These are phyloP conservation scores for Fulmarus glacialis DNA, from an alignment of 2,113 vertebrate species.

Conservation along the genomic window DNA sequence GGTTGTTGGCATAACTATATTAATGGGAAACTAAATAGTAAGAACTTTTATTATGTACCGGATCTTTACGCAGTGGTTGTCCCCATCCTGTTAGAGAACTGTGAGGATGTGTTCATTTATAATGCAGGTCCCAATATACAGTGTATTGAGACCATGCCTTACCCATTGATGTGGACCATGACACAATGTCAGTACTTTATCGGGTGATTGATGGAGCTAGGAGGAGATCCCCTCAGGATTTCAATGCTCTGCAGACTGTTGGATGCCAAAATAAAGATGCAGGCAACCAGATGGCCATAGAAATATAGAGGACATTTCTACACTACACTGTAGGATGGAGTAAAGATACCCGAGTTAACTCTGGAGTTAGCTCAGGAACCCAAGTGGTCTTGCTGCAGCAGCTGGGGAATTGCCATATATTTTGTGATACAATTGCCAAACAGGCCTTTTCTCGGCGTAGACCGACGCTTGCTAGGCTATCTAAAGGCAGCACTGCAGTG, in stretches of 20 bases:
- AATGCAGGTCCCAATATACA: neutral
- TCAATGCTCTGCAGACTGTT: neutral
- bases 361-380: neutral
- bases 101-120: neutral
- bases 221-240: neutral
- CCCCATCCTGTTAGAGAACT: neutral
- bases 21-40: neutral
- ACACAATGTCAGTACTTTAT: neutral
- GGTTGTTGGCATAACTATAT: neutral
- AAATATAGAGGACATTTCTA: neutral
- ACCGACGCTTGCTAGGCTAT: fast-evolving
- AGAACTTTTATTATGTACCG: neutral
- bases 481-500: neutral
- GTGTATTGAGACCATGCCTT: neutral
- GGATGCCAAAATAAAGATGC: neutral
- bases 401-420: neutral
- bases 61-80: neutral
- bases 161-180: neutral
- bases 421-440: neutral
- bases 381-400: neutral
- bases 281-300: neutral
- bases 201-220: neutral
- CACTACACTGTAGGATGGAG: neutral
- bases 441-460: neutral
- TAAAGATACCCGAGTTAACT: neutral